Evolutionary conservation across 2,888 invertebrate species (phyloP).

Genomic region (Pachydiplax longipennis): DNA sequence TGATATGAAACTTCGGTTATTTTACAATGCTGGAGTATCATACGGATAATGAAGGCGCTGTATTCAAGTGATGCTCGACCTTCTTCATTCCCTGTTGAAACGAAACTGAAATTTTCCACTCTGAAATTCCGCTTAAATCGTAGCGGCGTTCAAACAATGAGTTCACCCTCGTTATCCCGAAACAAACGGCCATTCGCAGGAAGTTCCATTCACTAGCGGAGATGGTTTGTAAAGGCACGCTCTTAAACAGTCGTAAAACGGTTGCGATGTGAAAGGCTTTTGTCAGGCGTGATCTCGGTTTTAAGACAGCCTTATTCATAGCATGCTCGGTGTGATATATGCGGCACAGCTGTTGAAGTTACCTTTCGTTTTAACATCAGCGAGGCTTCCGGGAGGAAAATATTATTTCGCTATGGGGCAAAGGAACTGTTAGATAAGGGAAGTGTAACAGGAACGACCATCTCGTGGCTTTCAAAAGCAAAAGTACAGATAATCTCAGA

Average conservation of each 20-base stretch:
- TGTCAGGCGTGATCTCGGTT: neutral
- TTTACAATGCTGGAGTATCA: no score
- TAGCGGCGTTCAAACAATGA: neutral
- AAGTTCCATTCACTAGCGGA: neutral
- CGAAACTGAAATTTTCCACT: no score
- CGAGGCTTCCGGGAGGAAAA: neutral
- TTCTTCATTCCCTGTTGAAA: no score
- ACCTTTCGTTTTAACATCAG: neutral
- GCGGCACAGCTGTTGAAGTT: neutral
- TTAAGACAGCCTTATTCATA: neutral
- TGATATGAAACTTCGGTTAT: no score
- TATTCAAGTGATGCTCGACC: no score
- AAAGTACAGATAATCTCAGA: neutral
- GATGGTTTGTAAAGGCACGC: neutral
- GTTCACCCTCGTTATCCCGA: neutral
- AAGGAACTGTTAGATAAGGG: neutral
- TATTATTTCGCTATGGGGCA: neutral
- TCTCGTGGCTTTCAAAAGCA: neutral
- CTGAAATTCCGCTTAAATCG: no score
- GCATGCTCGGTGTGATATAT: neutral
- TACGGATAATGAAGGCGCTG: no score
- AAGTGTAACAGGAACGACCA: neutral
- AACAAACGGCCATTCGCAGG: neutral
- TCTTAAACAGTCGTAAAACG: neutral
- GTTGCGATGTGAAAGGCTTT: neutral